Percentiles rank a stretch among this genome's conserved stretches.
phyloP scores from a whole-genome alignment of 2,888 invertebrate genomes.

The Chironomus riparius region DNA sequence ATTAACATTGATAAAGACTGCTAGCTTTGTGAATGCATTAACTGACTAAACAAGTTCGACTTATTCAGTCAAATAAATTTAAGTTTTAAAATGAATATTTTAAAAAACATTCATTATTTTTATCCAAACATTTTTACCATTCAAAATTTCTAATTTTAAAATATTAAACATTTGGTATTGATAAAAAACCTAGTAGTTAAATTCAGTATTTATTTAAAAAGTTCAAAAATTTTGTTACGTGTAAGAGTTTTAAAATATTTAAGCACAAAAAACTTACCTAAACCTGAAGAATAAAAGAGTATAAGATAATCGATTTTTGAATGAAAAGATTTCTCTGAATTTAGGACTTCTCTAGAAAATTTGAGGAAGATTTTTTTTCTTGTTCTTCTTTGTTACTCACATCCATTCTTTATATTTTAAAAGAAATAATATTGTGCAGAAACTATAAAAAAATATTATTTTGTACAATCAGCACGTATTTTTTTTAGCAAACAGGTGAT shows the following conservation, averaged over 20 bases:
- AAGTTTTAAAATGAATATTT: not conserved
- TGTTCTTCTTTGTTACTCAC: not conserved
- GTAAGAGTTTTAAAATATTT: too few relatives aligned
- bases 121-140: too few relatives aligned
- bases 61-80: too few relatives aligned
- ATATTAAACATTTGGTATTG: too few relatives aligned
- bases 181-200: too few relatives aligned
- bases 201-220: too few relatives aligned
- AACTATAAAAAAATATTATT: not conserved
- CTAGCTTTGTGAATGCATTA: not conserved
- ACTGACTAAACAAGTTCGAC: not conserved
- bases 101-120: constrained; percentile 2
- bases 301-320: constrained; percentile 21
- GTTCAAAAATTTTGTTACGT: too few relatives aligned
- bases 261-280: too few relatives aligned
- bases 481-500: constrained; percentile 25
- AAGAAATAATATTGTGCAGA: not conserved
- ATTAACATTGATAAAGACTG: not conserved
- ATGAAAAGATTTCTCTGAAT: constrained; percentile 26
- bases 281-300: not conserved
- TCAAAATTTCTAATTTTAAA: too few relatives aligned
- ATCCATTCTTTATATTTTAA: not conserved
- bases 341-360: not conserved
- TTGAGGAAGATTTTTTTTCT: not conserved
- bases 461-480: not conserved